Conservation (phyloP, 2,113 vertebrate species). For the Leptodactylus fuscus region DNA sequence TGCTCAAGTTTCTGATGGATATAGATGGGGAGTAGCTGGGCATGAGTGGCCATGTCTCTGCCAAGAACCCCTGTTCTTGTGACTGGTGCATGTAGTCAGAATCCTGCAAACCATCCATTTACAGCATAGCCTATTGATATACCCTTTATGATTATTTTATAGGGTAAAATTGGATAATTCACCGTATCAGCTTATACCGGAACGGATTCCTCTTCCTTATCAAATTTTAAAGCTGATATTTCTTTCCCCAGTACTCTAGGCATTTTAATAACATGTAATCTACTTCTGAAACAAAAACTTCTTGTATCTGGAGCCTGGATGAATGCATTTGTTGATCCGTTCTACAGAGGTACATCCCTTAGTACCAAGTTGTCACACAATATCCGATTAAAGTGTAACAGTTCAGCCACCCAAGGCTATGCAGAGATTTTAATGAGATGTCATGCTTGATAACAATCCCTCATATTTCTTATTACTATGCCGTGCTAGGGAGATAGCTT, state of each 20-base stretch:
- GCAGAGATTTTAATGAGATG: constrained; percentile 42
- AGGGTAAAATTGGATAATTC: too few species aligned
- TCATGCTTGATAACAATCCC: constrained; percentile 38
- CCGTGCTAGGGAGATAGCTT: constrained; percentile 4
- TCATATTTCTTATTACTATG: constrained; percentile 31
- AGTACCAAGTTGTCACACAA: constrained; percentile 31
- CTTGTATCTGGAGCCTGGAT: not conserved
- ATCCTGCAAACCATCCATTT: too few species aligned
- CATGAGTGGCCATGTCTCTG: too few species aligned
- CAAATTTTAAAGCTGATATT: not conserved
- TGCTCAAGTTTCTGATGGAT: too few species aligned
- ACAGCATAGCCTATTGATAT: too few species aligned
- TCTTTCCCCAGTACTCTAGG: not conserved
- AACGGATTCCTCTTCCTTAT: not conserved
- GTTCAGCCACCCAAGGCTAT: not conserved
- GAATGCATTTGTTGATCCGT: constrained; percentile 23
- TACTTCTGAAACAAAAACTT: constrained; percentile 16
- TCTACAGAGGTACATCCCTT: constrained; percentile 15
- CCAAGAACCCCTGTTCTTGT: too few species aligned
- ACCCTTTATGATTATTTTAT: too few species aligned
- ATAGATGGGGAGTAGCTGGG: too few species aligned
- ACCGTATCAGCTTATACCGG: too few species aligned
- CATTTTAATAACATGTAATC: not conserved
- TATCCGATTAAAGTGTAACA: constrained; percentile 30
- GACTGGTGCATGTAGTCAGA: too few species aligned